Evolutionary conservation across 2,888 invertebrate genomes (phyloP), one percentile per base, ranked within the genome.

Genomic region (Acronicta leporina): DNA sequence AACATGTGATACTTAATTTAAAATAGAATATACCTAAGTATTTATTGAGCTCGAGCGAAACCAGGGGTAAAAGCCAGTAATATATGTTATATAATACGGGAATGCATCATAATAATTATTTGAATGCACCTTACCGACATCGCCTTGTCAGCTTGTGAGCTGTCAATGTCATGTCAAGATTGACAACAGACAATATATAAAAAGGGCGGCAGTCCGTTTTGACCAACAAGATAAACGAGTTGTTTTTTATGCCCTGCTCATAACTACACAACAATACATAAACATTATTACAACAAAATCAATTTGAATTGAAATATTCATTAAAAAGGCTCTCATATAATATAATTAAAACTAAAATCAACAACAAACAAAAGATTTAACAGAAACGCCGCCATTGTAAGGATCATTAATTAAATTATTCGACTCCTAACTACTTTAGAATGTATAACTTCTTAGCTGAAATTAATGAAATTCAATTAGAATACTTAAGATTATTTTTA

Each of bases 321-420:
- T 47, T 35, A 51, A 35, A 62, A 55, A 50, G 8, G 27, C 20
- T 49, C 11, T 56, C 27, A 40, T 46, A 46, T 66, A 62, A 51
- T 62, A 51, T 62, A 69, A 69, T 63, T 63, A 55, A 62, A 67
- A 72, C 53, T 54, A 68, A 48, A 52, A 63, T 72, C 33, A 67
- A 67, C 44, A 30, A 43, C 27, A 67, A 44, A 72, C 58, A 55
- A 72, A 63, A 73, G 43, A 55, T 52, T 55, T n/a, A 40, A 45
- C 40, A 25, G 47, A 41, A 52, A 35, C 43, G 44, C 50, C 43
- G 44, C 14, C 51, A 45, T 40, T 16, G n/a, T 50, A 11, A 40
- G 53, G 42, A 47, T 54, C 25, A 48, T 63, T 56, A 48, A 66
- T 68, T 70, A 58, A 58, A 68, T 71, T 52, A 67, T 13, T 13